phyloP scores from a whole-genome alignment of 2,797 vertebrate genomes.

The Otolemur crassicaudatus region DNA sequence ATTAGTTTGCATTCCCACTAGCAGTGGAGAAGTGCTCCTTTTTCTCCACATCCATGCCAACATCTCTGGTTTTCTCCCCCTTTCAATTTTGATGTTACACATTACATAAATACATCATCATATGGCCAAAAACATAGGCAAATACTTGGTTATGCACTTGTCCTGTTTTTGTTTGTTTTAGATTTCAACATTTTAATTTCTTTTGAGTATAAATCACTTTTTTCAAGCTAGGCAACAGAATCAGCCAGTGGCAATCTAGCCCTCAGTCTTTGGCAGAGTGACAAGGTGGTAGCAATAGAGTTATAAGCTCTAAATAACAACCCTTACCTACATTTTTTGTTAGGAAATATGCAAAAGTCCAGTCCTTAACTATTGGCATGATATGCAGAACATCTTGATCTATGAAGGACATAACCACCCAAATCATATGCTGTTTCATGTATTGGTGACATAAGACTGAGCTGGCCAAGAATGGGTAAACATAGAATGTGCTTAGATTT shows the following conservation, averaged over 20 bases:
- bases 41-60: no score
- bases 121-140: no score
- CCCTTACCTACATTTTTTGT: background rate
- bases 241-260: background rate
- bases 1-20: no score
- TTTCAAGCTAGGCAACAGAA: background rate
- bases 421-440: background rate
- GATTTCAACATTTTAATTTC: background rate
- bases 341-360: background rate
- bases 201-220: background rate
- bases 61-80: no score
- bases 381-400: background rate
- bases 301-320: conserved; percentile 20
- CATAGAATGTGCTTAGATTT: background rate
- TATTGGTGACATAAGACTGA: background rate
- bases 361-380: background rate
- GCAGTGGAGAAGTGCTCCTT: no score
- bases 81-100: no score
- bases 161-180: background rate
- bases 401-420: background rate
- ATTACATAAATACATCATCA: no score
- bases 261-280: background rate
- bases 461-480: background rate
- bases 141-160: no score
- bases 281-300: background rate